phyloP scores from a whole-genome alignment of 2,113 vertebrate genomes.

The Callaeas wilsoni region DNA sequence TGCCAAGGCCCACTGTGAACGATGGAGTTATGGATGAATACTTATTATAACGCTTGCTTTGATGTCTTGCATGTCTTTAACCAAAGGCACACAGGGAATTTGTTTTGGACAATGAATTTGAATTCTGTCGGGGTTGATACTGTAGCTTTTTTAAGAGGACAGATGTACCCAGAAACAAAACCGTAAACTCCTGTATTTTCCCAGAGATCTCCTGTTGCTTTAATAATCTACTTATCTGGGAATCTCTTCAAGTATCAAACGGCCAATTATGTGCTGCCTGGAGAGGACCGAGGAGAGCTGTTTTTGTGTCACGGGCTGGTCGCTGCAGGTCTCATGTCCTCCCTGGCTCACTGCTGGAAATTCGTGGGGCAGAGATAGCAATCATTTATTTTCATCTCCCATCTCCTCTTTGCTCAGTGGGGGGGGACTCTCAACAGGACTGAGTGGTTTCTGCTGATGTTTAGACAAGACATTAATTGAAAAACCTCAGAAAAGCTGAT shows the following conservation, averaged over 20 bases:
- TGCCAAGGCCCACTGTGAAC: not conserved
- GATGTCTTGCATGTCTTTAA: not conserved
- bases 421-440: not conserved
- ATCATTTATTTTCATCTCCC: not conserved
- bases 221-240: conserved; percentile 1
- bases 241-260: not conserved
- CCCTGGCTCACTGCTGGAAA: not conserved
- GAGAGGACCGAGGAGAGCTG: not conserved
- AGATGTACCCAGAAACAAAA: not conserved
- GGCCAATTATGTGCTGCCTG: not conserved
- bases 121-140: not conserved
- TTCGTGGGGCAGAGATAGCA: not conserved
- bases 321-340: not conserved
- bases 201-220: not conserved
- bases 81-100: not conserved
- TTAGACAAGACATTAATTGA: not conserved
- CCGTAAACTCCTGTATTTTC: not conserved
- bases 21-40: not conserved
- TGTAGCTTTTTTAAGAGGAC: not conserved
- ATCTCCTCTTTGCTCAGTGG: not conserved
- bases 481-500: not conserved
- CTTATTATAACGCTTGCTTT: not conserved
- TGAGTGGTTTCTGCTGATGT: not conserved
- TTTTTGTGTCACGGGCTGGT: not conserved
- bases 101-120: not conserved